These are phyloP conservation scores for Rousettus madagascariensis DNA, from an alignment of 2,797 vertebrate species.

Conservation along the genomic window DNA sequence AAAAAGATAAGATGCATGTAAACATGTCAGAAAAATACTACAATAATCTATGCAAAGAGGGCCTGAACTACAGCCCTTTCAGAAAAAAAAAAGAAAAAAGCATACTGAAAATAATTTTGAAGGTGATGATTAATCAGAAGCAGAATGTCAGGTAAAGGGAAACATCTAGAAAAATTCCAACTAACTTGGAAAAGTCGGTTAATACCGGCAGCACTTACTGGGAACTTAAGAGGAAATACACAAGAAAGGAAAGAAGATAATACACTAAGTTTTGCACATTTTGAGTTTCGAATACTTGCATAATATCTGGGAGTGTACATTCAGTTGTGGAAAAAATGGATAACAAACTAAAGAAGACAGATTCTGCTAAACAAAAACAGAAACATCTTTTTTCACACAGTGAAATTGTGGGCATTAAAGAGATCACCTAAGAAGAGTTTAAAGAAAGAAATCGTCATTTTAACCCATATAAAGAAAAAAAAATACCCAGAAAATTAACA, in stretches of 20 bases:
- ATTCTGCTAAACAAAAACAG: neutral
- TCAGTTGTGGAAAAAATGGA: neutral
- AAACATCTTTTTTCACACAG: neutral
- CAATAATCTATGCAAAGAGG: neutral
- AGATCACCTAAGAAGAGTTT: neutral
- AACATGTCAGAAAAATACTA: neutral
- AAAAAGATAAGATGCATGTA: neutral
- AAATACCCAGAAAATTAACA: neutral
- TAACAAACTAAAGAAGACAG: neutral
- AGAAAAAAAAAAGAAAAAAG: neutral
- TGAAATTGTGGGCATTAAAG: neutral
- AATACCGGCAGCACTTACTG: neutral
- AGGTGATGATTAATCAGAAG: neutral
- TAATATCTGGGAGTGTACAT: neutral
- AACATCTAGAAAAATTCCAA: neutral
- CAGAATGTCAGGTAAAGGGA: neutral
- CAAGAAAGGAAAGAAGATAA: neutral
- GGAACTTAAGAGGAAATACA: neutral
- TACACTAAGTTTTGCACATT: neutral
- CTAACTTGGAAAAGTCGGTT: neutral
- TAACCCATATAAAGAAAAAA: neutral
- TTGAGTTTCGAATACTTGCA: slow-evolving; percentile 12
- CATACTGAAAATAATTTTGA: neutral
- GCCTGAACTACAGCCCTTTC: neutral
- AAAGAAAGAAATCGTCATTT: neutral